Evolutionary conservation across 2,113 vertebrate genomes (phyloP), one percentile per base, ranked within the genome.

Genomic region (Lophotis ruficrista): DNA sequence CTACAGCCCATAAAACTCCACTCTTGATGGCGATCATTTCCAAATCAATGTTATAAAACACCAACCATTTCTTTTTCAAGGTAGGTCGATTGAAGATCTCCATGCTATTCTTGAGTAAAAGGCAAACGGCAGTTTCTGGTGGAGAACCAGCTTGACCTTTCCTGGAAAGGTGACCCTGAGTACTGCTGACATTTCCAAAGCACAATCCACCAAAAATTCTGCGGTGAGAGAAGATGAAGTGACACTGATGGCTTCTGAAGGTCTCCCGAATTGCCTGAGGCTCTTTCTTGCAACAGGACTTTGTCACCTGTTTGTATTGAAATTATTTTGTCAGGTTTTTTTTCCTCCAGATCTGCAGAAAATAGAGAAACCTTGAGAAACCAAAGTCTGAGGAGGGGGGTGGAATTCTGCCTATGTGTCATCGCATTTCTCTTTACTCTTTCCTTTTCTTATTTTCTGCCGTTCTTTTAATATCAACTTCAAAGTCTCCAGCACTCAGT

Each of bases 171-270:
- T 3, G 13, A 89, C 58, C 71, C 54, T 70, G 76, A 38, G 53
- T 28, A 41, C 66, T 33, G 60, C 28, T 95, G 95, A 96, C 96
- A 90, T 95, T 96, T 94, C 61, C 62, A 27, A 68, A 51, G 51
- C 51, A 23, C 41, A 50, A 83, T 60, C 23, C 57, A 43, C 47
- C 51, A 45, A 82, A 70, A 77, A 61, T 45, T 30, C 41, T 22
- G 24, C 2, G 3, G 43, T 51, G 84, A 76, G 70, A 87, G 83
- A 54, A 77, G 65, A 41, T 5, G 19, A 64, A 84, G 38, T 31
- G 50, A 89, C 25, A 4, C 25, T 64, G 72, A 93, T 91, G 2
- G 3, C 51, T 82, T 89, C 83, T 76, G 87, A 95, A 85, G 38
- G 17, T 51, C 61, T 18, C 13, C 9, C 0, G 3, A 24, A 24